Percentiles rank a stretch among this genome's conserved stretches.
phyloP scores from a whole-genome alignment of 2,797 vertebrate species.

The Clarias platycephalus region DNA sequence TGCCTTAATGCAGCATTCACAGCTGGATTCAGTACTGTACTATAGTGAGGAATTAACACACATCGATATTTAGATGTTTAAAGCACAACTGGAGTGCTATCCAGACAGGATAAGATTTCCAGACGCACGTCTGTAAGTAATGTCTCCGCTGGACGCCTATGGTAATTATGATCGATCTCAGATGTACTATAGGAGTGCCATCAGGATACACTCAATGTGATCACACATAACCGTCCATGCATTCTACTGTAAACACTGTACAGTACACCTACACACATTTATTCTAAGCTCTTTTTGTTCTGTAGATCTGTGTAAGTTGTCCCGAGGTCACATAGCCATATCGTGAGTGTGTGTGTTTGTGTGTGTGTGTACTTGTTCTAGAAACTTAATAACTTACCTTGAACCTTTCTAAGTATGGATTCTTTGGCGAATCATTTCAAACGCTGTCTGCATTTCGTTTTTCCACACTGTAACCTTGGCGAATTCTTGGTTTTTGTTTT shows the following conservation, averaged over 20 bases:
- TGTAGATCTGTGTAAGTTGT: neutral
- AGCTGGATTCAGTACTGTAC: neutral
- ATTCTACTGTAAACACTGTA: neutral
- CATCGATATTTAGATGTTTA: conserved; percentile 4
- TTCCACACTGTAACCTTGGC: neutral
- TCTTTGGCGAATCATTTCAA: neutral
- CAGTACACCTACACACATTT: neutral
- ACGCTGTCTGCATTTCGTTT: neutral
- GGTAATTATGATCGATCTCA: neutral
- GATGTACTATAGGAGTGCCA: neutral
- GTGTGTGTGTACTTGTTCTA: neutral
- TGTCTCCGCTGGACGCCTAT: neutral
- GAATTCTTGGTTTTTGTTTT: neutral
- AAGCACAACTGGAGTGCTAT: conserved; percentile 12
- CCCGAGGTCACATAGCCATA: too few relatives aligned
- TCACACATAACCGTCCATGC: neutral
- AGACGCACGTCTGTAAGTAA: neutral
- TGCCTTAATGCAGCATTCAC: neutral
- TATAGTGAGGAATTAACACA: neutral
- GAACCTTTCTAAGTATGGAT: neutral
- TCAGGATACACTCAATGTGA: neutral
- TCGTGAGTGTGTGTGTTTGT: too few relatives aligned
- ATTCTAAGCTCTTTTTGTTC: neutral
- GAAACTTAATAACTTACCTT: neutral
- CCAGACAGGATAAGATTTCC: neutral